Conservation (phyloP, 2,888 invertebrate species). For the Drosophila mayaguana region DNA sequence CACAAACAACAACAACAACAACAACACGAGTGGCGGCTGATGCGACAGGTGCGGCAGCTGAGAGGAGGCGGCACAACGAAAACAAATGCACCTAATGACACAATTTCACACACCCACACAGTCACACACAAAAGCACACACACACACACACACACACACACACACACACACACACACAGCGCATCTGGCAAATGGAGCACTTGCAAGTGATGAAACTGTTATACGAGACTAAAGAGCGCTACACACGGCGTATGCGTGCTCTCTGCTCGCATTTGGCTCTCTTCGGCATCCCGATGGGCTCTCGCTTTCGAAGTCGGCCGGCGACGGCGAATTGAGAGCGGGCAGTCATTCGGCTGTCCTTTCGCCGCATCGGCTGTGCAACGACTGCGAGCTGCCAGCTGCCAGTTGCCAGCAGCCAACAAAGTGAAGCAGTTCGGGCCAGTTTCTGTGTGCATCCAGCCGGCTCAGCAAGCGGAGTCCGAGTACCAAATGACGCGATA, state of each 20-base stretch:
- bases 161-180: slow-evolving; percentile 3
- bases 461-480: slow-evolving; percentile 46
- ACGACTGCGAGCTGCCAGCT: slow-evolving; percentile 58
- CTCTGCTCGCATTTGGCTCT: slow-evolving; percentile 14
- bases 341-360: slow-evolving; percentile 23
- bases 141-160: background rate
- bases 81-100: slow-evolving; percentile 81
- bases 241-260: slow-evolving; percentile 33
- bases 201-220: slow-evolving; percentile 39
- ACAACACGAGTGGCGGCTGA: slow-evolving; percentile 36
- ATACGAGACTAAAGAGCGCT: slow-evolving; percentile 44
- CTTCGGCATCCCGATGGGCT: slow-evolving; percentile 20
- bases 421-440: slow-evolving; percentile 71
- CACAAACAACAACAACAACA: slow-evolving; percentile 41
- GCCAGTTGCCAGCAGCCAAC: slow-evolving; percentile 71
- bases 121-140: slow-evolving; percentile 3
- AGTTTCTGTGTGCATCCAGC: slow-evolving; percentile 44
- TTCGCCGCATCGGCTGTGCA: slow-evolving; percentile 39
- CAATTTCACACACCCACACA: slow-evolving; percentile 63
- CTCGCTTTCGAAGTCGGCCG: slow-evolving; percentile 31
- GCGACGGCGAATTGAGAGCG: slow-evolving; percentile 28
- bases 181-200: slow-evolving; percentile 7
- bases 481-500: slow-evolving; percentile 36
- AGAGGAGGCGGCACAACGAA: slow-evolving; percentile 67
- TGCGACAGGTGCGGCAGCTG: slow-evolving; percentile 51